Conservation (phyloP, 2,888 invertebrate genomes). For the Brachyptera putata region DNA sequence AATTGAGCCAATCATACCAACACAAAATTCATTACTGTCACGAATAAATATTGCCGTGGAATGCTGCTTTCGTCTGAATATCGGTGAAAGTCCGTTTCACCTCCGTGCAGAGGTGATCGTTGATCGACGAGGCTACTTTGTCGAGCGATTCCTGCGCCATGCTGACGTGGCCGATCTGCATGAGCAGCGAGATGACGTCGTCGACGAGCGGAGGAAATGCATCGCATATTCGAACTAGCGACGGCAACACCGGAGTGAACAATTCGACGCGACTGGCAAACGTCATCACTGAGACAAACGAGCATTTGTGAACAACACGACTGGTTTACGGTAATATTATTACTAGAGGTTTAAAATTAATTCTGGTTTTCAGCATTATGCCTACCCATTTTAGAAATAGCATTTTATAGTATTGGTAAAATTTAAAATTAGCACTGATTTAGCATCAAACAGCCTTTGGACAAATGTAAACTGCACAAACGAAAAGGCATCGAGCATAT, state of each 20-base stretch:
- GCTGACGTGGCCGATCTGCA: slow-evolving; percentile 81
- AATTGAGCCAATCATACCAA: no score
- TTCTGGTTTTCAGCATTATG: no score
- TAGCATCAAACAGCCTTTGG: no score
- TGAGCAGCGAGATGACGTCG: slow-evolving; percentile 77
- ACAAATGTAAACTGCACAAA: no score
- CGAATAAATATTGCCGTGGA: slow-evolving; percentile 2
- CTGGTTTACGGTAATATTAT: no score
- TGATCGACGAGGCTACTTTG: slow-evolving; percentile 18
- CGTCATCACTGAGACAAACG: slow-evolving; percentile 62
- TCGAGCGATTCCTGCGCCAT: slow-evolving; percentile 74
- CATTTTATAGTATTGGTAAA: no score
- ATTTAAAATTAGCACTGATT: no score
- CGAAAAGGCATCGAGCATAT: no score
- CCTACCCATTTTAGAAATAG: no score
- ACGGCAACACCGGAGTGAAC: slow-evolving; percentile 79
- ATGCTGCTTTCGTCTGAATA: slow-evolving; percentile 44
- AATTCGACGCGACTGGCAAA: slow-evolving; percentile 73
- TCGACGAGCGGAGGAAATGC: slow-evolving; percentile 91
- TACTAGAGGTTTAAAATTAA: no score
- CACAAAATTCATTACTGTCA: no score
- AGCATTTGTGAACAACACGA: no score
- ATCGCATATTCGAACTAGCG: slow-evolving; percentile 79
- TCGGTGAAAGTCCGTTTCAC: slow-evolving; percentile 45
- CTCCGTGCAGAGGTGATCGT: slow-evolving; percentile 43